Base-by-base conservation (phyloP, 1,140 invertebrate genomes). In the Lepidostoma basale region DNA sequence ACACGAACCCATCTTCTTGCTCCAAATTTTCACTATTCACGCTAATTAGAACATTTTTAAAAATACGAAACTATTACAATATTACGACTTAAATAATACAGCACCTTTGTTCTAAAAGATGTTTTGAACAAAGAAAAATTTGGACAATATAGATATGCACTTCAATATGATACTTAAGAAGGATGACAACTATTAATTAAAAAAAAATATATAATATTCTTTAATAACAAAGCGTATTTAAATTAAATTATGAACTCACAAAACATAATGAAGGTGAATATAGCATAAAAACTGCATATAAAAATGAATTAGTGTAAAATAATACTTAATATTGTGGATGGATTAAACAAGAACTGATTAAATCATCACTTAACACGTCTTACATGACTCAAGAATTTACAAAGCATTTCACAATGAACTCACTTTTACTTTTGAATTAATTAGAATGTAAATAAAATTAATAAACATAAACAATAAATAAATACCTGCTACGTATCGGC, bases 401-500 rank as follows among this genome's bases (percentile, higher is more conserved):
- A 56, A 56, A 33, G 52, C 16, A 16, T 56, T 56, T 14, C 52
- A 56, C 30, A 36, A 30, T 30, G 18, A 30, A 18, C 25, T 10
- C 30, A 56, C 30, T 56, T 36, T 56, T 36, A 56, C 28, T 36
- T 18, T 16, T 56, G 25, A 20, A 56, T 36, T 30, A 56, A 33
- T 56, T 36, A 56, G 52, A 56, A 33, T 16, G 52, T 56, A 12
- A 33, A 30, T 18, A 23, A 54, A 30, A 3, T 16, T 3, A 1
- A 9, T 8, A 14, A 9, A 18, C 18, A 16, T 16, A 9, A 12
- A 45, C 14, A 45, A 3, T 12, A 59, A 45, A 42, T 25, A 47
- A 14, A 26, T 70, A 70, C 62, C 62, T 69, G 47, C 26, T 59
- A 23, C 22, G 23, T 4, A 65, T 66, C 8, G 68, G 68, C 26